These are phyloP conservation scores for Carcina quercana DNA, from an alignment of 2,888 invertebrate species.

Conservation along the genomic window DNA sequence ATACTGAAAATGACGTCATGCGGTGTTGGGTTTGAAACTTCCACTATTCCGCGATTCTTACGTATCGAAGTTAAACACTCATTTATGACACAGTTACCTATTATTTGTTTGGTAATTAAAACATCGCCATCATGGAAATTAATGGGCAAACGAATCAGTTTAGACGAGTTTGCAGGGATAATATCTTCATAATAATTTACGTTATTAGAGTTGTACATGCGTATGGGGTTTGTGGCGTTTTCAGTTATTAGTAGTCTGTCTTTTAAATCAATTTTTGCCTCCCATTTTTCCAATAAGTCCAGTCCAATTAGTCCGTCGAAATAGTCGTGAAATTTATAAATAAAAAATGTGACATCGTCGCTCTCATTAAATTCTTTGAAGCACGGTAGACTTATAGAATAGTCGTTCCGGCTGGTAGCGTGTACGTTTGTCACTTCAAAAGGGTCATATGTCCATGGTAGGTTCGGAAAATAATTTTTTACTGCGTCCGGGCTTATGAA, in stretches of 20 bases:
- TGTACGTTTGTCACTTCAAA: slow-evolving; percentile 14
- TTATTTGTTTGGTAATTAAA: slow-evolving; percentile 8
- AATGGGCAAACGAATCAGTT: slow-evolving; percentile 15
- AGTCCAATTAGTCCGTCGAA: slow-evolving; percentile 15
- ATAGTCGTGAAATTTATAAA: slow-evolving; percentile 15
- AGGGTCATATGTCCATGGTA: slow-evolving; percentile 6
- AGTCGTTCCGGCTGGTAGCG: slow-evolving; percentile 4
- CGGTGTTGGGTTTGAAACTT: slow-evolving; percentile 10
- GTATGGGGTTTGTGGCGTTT: slow-evolving; percentile 9
- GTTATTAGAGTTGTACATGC: slow-evolving; percentile 18
- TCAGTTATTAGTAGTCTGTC: slow-evolving; percentile 8
- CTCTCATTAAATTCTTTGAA: slow-evolving; percentile 3
- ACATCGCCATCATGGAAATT: slow-evolving; percentile 15
- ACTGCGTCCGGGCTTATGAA: no score
- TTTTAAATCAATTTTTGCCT: slow-evolving; percentile 14
- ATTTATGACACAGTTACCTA: slow-evolving; percentile 9
- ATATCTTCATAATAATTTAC: slow-evolving; percentile 19
- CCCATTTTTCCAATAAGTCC: slow-evolving; percentile 14
- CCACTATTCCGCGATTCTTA: slow-evolving; percentile 10
- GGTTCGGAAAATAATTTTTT: no score
- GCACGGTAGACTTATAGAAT: not conserved
- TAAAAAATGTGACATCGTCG: slow-evolving; percentile 4
- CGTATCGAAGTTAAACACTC: slow-evolving; percentile 10
- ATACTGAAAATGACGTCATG: slow-evolving; percentile 14
- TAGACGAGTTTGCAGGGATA: slow-evolving; percentile 15